Evolutionary conservation across 2,797 vertebrate species (phyloP).

Genomic region (Meda fulgida): DNA sequence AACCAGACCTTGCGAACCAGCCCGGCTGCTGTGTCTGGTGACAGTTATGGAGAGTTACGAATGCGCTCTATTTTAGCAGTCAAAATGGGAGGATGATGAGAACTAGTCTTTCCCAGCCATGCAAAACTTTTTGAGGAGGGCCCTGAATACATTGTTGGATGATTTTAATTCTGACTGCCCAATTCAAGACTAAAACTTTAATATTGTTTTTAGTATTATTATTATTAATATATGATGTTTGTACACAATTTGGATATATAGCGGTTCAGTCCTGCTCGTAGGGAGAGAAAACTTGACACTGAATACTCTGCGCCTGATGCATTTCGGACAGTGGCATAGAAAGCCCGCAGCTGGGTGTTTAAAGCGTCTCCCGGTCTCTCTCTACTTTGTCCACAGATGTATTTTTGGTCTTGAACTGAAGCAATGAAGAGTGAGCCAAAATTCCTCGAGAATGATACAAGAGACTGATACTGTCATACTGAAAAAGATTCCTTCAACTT

Average conservation of each 20-base stretch:
- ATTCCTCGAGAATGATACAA: too few relatives aligned
- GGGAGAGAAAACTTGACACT: background rate
- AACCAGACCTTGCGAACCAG: too few relatives aligned
- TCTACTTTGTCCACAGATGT: too few relatives aligned
- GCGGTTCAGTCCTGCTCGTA: background rate
- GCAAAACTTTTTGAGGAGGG: background rate
- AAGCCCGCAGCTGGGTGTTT: background rate
- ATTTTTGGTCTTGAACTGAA: too few relatives aligned
- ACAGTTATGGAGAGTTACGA: background rate
- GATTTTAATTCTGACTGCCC: background rate
- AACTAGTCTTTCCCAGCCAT: background rate
- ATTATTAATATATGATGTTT: too few relatives aligned
- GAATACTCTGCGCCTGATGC: background rate
- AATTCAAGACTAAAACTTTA: too few relatives aligned
- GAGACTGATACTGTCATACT: too few relatives aligned
- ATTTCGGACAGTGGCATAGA: background rate
- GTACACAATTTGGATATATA: background rate
- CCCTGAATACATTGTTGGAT: background rate
- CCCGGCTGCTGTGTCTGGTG: background rate
- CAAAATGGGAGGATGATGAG: background rate
- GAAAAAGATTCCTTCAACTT: too few relatives aligned
- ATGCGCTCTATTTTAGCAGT: background rate
- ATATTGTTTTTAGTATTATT: too few relatives aligned
- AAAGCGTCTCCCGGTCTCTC: background rate
- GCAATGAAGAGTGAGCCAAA: too few relatives aligned